Evolutionary conservation across 2,797 vertebrate species (phyloP), one percentile per base, ranked within the genome.

Genomic region (Channallabes apus): DNA sequence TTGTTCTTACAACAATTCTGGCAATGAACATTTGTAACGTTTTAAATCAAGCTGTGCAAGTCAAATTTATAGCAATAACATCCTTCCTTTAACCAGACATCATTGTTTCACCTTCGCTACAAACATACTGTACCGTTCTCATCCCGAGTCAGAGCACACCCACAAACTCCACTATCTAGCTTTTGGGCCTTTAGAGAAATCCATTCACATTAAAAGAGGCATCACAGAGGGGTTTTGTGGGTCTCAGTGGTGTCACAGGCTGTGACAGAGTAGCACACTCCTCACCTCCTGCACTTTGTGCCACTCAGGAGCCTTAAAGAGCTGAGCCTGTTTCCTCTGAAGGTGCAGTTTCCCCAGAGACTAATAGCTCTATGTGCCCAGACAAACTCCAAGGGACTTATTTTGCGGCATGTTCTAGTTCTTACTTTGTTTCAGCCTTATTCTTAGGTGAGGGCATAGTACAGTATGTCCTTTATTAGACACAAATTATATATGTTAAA

Each of bases 161-260:
- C 78, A 68, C 56, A 7, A n/a, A 65, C 83, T 76, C 61, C 73
- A 83, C 77, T 71, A 41, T 69, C 24, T 54, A 80, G 80, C 76
- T 78, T 82, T 75, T 62, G 17, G 17, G 56, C 78, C 73, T 38
- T 89, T 78, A 54, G 68, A 87, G 56, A 69, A 86, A 83, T 87
- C 58, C 64, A 77, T 88, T 86, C 75, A 85, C 81, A 88, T 89
- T 89, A 88, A 84, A 84, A 76, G 65, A 87, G 80, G 82, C 84
- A 76, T 86, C 87, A 87, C 64, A 68, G 76, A 86, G 80, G 82
- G 84, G 65, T 78, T 88, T 75, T 67, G 83, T 51, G 86, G 68
- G 67, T 82, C 59, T 79, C 75, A 80, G 24, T 82, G 68, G 82
- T 87, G 89, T 83, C 75, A 87, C 64, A 77, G 64, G 35, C 86